phyloP scores from a whole-genome alignment of 2,888 invertebrate genomes.

The Megastigmus dorsalis region DNA sequence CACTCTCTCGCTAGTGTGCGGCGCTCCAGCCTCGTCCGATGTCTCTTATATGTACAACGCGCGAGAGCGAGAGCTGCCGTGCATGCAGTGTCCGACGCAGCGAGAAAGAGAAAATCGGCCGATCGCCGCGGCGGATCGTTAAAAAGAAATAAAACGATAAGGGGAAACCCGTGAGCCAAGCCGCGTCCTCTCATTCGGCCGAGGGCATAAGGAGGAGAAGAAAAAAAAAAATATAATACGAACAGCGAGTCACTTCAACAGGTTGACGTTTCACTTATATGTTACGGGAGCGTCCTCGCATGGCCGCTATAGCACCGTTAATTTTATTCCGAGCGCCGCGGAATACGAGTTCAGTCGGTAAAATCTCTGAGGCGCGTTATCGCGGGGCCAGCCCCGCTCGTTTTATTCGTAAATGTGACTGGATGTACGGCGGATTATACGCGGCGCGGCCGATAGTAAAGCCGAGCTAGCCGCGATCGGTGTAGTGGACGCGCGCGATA shows the following conservation, averaged over 20 bases:
- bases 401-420: conserved; percentile 27
- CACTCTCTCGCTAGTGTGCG: too few relatives aligned
- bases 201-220: neutral
- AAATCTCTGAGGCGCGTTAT: conserved; percentile 22
- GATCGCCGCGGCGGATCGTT: conserved; percentile 19
- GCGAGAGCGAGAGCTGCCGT: too few relatives aligned
- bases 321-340: conserved; percentile 42
- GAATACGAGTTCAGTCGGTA: conserved; percentile 11
- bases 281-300: too few relatives aligned
- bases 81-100: neutral
- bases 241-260: conserved; percentile 39
- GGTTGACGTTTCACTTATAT: conserved; percentile 36
- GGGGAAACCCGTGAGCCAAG: too few relatives aligned
- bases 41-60: too few relatives aligned
- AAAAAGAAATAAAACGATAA: conserved; percentile 40
- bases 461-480: too few relatives aligned
- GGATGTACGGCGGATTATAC: neutral
- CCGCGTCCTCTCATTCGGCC: conserved; percentile 1
- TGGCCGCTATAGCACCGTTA: conserved; percentile 24
- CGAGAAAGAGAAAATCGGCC: conserved; percentile 18
- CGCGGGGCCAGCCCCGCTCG: neutral
- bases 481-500: too few relatives aligned
- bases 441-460: neutral
- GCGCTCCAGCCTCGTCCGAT: too few relatives aligned
- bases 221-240: too few relatives aligned